phyloP scores from a whole-genome alignment of 2,113 vertebrate species.

The Callipepla californica region DNA sequence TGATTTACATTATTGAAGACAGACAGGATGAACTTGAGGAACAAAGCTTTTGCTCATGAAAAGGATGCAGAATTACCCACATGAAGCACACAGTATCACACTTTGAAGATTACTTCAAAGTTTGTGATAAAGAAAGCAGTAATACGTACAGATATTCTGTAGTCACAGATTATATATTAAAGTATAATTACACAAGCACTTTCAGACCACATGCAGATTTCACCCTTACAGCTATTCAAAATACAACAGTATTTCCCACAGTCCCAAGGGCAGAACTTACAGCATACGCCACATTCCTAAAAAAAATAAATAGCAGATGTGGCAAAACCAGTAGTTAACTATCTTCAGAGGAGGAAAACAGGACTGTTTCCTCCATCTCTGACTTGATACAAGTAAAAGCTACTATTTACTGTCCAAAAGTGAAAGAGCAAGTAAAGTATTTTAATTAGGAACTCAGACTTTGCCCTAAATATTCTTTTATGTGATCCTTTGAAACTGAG shows the following conservation, averaged over 20 bases:
- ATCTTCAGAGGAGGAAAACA: slow-evolving; percentile 1
- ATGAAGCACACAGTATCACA: slow-evolving; percentile 4
- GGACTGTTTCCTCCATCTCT: not conserved
- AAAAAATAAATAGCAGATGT: not conserved
- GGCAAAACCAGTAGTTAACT: slow-evolving; percentile 9
- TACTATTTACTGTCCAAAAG: not conserved
- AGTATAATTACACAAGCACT: slow-evolving; percentile 41
- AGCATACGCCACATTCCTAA: not conserved
- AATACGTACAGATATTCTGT: not conserved
- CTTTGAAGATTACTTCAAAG: slow-evolving; percentile 55
- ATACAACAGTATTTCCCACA: slow-evolving; percentile 40
- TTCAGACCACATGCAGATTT: slow-evolving; percentile 61
- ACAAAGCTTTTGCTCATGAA: not conserved
- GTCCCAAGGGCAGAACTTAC: slow-evolving; percentile 42
- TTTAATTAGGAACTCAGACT: not conserved
- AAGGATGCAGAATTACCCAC: slow-evolving; percentile 37
- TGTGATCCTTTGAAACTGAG: not conserved
- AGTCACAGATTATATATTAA: slow-evolving; percentile 47
- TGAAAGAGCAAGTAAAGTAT: not conserved
- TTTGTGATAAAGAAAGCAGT: slow-evolving; percentile 44
- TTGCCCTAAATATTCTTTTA: not conserved
- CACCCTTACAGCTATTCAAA: slow-evolving; percentile 63
- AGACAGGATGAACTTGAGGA: not conserved
- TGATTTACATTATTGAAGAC: not conserved
- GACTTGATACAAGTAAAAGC: not conserved